Evolutionary conservation across 2,797 vertebrate species (phyloP), one percentile per base, ranked within the genome.

Genomic region (Gastrophryne carolinensis): DNA sequence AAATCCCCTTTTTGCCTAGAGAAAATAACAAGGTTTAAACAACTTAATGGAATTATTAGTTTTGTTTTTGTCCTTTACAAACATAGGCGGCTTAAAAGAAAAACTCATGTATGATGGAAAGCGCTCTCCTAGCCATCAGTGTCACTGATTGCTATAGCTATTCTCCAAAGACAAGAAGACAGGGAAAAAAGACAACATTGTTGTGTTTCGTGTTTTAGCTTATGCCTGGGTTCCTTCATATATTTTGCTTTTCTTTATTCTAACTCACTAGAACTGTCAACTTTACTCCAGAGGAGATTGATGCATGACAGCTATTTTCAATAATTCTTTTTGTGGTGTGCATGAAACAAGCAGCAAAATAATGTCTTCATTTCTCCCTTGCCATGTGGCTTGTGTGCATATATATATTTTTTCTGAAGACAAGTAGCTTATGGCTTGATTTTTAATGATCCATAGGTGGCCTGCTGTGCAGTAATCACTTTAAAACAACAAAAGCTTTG

Each of bases 21-120:
- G 89, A 90, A 89, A 89, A 84, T 84, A 89, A 89, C 86, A 83
- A 86, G 85, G 85, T 89, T 89, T 92, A 85, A 87, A 82, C 82
- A 81, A 83, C 86, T 88, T 90, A 88, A 84, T 86, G 90, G 88
- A 87, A 89, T 85, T 85, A 84, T 79, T 78, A 80, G 80, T 83
- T n/a, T 86, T 61, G 81, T 85, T 90, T n/a, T 89, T 85, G 84
- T 85, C 83, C 87, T 86, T 89, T 87, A 83, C 83, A 87, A 89
- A 88, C 75, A 87, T 53, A 57, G 80, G 64, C 39, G 83, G 71
- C 81, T 82, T 86, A 83, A 84, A 17, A 47, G n/a, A n/a, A 81
- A 87, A 85, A 82, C 81, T 80, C 81, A 49, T 74, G 77, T 86
- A 87, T 47, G 84, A 86, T 39, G 66, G 82, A 37, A 27, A 30